phyloP scores from a whole-genome alignment of 2,113 vertebrate species.

The Corydoras maculifer region DNA sequence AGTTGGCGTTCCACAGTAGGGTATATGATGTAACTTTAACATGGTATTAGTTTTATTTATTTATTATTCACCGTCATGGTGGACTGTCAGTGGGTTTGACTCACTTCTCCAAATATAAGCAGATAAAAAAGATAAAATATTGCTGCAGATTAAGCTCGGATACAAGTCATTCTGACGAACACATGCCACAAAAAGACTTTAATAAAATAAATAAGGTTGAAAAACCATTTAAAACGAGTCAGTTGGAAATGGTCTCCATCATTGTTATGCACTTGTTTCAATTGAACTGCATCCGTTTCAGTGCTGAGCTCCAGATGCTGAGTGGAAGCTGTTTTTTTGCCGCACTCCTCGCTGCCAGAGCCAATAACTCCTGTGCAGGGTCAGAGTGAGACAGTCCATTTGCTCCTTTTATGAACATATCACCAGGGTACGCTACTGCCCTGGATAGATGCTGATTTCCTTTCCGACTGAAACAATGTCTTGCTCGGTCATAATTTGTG shows the following conservation, averaged over 20 bases:
- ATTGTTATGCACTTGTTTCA: slow-evolving; percentile 6
- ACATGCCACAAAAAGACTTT: neutral
- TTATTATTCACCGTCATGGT: too few relatives aligned
- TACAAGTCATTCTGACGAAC: neutral
- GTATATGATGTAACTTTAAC: too few relatives aligned
- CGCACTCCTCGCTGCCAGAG: slow-evolving; percentile 5
- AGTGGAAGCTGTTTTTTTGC: slow-evolving; percentile 6
- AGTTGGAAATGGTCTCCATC: neutral
- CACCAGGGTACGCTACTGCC: slow-evolving; percentile 26
- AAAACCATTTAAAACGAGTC: neutral
- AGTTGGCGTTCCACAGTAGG: too few relatives aligned
- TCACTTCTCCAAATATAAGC: too few relatives aligned
- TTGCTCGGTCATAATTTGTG: slow-evolving; percentile 37
- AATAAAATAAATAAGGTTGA: slow-evolving; percentile 1
- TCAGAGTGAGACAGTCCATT: slow-evolving; percentile 21
- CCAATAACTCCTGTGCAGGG: slow-evolving; percentile 26
- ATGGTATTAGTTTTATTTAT: too few relatives aligned
- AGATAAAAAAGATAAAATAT: too few relatives aligned
- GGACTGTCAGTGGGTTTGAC: too few relatives aligned
- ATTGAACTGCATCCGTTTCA: slow-evolving; percentile 7
- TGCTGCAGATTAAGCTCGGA: too few relatives aligned
- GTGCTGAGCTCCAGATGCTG: neutral
- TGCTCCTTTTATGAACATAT: slow-evolving; percentile 45
- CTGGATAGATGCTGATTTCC: slow-evolving; percentile 27
- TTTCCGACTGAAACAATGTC: slow-evolving; percentile 39